phyloP scores from a whole-genome alignment of 2,113 vertebrate genomes.

The Lycocorax pyrrhopterus region DNA sequence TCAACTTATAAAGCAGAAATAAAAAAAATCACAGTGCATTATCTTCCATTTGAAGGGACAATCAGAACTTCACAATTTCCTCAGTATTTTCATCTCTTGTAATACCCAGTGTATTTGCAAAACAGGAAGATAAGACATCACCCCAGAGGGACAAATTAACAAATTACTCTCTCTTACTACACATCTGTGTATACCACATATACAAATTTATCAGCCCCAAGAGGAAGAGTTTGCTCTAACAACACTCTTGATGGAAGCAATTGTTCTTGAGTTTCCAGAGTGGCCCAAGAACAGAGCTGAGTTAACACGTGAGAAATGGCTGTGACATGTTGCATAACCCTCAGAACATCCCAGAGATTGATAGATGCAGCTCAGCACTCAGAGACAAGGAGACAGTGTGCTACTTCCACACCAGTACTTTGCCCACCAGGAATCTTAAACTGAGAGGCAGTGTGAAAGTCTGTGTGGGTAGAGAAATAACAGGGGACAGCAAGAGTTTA shows the following conservation, averaged over 20 bases:
- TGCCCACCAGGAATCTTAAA: conserved; percentile 61
- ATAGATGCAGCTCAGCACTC: neutral
- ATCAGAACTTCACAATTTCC: neutral
- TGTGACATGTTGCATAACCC: conserved; percentile 33
- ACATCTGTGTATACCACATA: neutral
- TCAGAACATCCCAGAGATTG: neutral
- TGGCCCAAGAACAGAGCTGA: neutral
- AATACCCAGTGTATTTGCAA: neutral
- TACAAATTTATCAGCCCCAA: neutral
- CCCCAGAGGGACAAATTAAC: neutral
- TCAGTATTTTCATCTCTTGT: neutral
- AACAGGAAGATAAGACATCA: neutral
- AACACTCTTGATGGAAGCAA: neutral
- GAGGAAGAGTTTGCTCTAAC: neutral
- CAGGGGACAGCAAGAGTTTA: conserved; percentile 60
- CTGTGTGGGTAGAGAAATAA: conserved; percentile 66
- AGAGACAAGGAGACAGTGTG: conserved; percentile 44
- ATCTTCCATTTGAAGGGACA: neutral
- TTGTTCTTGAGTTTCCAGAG: neutral
- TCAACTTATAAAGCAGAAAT: neutral
- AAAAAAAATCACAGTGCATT: neutral
- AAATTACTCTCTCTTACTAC: neutral
- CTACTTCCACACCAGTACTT: conserved; percentile 48
- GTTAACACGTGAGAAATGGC: neutral
- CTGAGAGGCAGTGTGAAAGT: conserved; percentile 67